Conservation (phyloP, 2,797 vertebrate genomes). For the Argyrosomus regius region DNA sequence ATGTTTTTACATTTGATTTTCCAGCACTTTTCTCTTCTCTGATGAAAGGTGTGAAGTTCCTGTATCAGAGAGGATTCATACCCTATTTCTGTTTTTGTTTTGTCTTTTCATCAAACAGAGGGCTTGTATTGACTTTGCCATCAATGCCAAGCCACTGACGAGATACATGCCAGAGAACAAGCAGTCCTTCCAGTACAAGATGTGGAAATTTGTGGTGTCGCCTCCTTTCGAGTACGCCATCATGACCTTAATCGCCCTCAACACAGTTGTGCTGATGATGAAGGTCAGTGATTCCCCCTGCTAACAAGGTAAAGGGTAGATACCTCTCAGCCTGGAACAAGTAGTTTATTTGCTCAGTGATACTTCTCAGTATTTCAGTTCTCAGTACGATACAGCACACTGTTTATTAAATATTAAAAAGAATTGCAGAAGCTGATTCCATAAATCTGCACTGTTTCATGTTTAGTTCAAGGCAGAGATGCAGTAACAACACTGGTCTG, state of each 20-base stretch:
- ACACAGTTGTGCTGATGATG: conserved; percentile 99
- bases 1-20: conserved; percentile 31
- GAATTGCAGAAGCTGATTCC: conserved; percentile 18
- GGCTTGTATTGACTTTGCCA: conserved; percentile 98
- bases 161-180: conserved; percentile 98
- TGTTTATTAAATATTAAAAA: conserved; percentile 37
- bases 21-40: conserved; percentile 5
- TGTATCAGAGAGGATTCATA: not conserved
- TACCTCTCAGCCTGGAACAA: conserved; percentile 17
- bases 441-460: conserved; percentile 40
- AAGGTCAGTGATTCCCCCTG: conserved; percentile 87
- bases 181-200: conserved; percentile 97
- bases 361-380: not conserved
- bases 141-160: conserved; percentile 96
- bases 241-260: conserved; percentile 98
- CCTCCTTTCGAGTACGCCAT: conserved; percentile 98
- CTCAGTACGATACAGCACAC: not conserved
- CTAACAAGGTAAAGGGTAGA: conserved; percentile 25
- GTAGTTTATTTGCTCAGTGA: conserved; percentile 5
- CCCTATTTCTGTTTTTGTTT: conserved; percentile 10
- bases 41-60: conserved; percentile 6
- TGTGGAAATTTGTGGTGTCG: conserved; percentile 98
- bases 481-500: conserved; percentile 9
- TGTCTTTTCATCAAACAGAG: conserved; percentile 85
- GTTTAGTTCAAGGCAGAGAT: conserved; percentile 22